Evolutionary conservation across 2,113 vertebrate genomes (phyloP), one percentile per base, ranked within the genome.

Genomic region (Galbula dea): DNA sequence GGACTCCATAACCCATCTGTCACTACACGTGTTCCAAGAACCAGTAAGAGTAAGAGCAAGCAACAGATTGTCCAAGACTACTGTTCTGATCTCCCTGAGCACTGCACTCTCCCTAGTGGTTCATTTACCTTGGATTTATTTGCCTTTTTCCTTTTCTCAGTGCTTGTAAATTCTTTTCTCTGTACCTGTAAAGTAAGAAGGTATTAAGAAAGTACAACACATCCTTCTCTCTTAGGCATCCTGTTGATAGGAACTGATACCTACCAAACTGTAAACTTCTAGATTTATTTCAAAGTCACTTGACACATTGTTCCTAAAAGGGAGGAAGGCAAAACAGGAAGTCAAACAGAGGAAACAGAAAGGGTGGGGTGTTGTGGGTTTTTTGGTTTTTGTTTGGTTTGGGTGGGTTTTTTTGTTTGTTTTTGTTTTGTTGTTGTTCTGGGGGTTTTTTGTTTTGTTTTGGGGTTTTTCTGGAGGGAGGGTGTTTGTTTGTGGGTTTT

Each of bases 251-350:
- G 10, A 83, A 52, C 32, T 55, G n/a, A 62, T 96, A 97, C 99
- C 96, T 98, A 99, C 99, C 98, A 99, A 97, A 71, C 97, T 98
- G 93, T 99, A 99, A 21, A 99, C 98, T 94, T 99, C 98, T 93
- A 99, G 77, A 66, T 97, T 97, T 94, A 99, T 98, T 95, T 98
- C 98, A 98, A 99, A 99, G 97, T 99, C 98, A 97, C 97, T 99
- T 85, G 98, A 98, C 22, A 99, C 98, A 86, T 99, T 97, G 1
- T 98, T 97, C 96, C 99, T 99, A 94, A 51, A 97, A 96, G 58
- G 45, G 62, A 83, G 72, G 41, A 93, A 65, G 29, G 6, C 54
- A 12, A 12, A 1, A 7, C 62, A 57, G 57, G 89, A 86, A 73
- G 12, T 2, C 57, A 45, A 23, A 63, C 24, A 29, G 27, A 59